Percentiles rank a stretch among this genome's conserved stretches.
Conservation (phyloP, 92 coral and sea anemone genomes). For the Siderastrea siderea region DNA sequence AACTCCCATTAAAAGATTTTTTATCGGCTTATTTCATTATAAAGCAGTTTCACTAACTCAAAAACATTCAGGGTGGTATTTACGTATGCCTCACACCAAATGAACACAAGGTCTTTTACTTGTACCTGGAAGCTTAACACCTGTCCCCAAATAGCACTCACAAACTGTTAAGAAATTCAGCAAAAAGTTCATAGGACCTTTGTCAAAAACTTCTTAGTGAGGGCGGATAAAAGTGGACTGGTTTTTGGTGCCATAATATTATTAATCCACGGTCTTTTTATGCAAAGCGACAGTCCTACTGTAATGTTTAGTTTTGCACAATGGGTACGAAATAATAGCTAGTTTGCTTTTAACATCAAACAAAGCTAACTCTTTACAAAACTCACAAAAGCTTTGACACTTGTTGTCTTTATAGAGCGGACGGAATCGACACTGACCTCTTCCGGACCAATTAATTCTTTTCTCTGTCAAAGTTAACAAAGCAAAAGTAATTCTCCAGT, state of each 20-base stretch:
- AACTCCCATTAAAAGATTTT: too few relatives aligned
- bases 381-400: not conserved
- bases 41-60: too few relatives aligned
- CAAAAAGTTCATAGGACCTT: too few relatives aligned
- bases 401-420: not conserved
- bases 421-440: not conserved
- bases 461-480: not conserved
- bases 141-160: too few relatives aligned
- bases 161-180: too few relatives aligned
- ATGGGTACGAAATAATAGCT: not conserved
- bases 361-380: not conserved
- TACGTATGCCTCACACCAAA: too few relatives aligned
- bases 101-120: too few relatives aligned
- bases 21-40: too few relatives aligned
- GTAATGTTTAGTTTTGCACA: not conserved
- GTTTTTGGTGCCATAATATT: not conserved
- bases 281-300: not conserved
- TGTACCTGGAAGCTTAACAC: too few relatives aligned
- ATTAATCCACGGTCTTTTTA: not conserved
- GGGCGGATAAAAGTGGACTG: not conserved
- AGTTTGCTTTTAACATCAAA: not conserved
- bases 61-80: too few relatives aligned
- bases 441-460: too few relatives aligned
- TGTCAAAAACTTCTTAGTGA: not conserved
- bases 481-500: not conserved